Conservation (phyloP, 2,888 invertebrate species). For the Physocephala rufipes region DNA sequence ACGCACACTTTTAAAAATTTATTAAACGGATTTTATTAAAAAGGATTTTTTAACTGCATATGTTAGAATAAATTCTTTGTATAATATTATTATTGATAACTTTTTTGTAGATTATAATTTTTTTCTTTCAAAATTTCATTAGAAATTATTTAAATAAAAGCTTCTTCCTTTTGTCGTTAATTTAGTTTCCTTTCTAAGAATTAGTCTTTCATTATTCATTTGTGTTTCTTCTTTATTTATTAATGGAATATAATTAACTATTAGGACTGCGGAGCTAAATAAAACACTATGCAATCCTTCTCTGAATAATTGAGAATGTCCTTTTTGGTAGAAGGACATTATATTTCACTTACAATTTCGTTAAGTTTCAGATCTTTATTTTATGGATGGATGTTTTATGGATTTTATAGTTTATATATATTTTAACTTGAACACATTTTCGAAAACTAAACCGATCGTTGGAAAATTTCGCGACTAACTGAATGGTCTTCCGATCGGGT, state of each 20-base stretch:
- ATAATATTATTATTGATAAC: background rate
- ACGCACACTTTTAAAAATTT: too few relatives aligned
- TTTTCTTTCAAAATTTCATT: background rate
- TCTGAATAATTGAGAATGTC: too few relatives aligned
- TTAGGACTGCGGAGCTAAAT: background rate
- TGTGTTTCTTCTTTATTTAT: background rate
- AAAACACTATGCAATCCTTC: background rate
- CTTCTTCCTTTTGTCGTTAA: background rate
- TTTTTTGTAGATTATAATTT: background rate
- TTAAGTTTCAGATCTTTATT: too few relatives aligned
- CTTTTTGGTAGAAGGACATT: too few relatives aligned
- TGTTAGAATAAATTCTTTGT: background rate
- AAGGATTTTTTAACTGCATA: background rate
- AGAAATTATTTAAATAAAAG: background rate
- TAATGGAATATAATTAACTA: background rate
- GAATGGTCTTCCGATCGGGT: constrained; percentile 45
- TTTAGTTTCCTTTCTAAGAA: background rate
- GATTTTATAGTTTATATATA: too few relatives aligned
- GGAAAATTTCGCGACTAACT: constrained; percentile 60
- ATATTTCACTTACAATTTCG: too few relatives aligned
- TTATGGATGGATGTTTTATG: too few relatives aligned
- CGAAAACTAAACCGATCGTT: constrained; percentile 60
- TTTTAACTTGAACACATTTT: constrained; percentile 24
- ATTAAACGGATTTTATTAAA: background rate
- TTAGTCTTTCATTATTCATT: background rate